Base-by-base conservation (phyloP, 2,888 invertebrate genomes). In the Acanthosoma haemorrhoidale region DNA sequence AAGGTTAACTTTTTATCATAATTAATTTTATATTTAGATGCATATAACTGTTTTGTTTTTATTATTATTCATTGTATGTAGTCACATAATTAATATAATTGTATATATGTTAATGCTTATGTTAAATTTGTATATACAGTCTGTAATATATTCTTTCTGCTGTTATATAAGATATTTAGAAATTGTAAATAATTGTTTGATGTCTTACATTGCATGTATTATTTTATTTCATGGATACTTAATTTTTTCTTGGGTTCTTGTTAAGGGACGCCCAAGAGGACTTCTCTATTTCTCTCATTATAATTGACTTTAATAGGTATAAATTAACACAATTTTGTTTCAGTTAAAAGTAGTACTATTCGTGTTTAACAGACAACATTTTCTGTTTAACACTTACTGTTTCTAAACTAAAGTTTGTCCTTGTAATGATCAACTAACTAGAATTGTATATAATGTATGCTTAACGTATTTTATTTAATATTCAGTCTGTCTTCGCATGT, bases 401-500 rank as follows among this genome's bases (percentile, higher is more conserved):
- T n/a, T n/a, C n/a, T n/a, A n/a, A n/a, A n/a, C n/a, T n/a, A n/a
- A n/a, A n/a, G 1, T 25, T 51, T 70, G 21, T 57, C 59, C 39
- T 57, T 70, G 58, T 2, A 66, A 66, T 67, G 57, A 67, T 34
- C n/a, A 67, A 34, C 4, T n/a, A 31, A 13, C 16, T 9, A 25
- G 31, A n/a, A 4, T 29, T 67, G 67, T 67, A 67, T 18, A 67
- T 67, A 67, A 38, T 67, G 67, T 64, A 70, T 70, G 39, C 57
- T 63, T 57, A 36, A 58, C 70, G 72, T 72, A 41, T 67, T 31
- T 36, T n/a, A n/a, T 51, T 72, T 66, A 43, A 70, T 70, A 18
- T 15, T 59, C 57, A 58, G 43, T 69, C 58, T 39, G n/a, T 69
- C 69, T 71, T 59, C 58, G 70, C 66, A 72, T 70, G 72, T 70